phyloP scores from a whole-genome alignment of 2,888 invertebrate species.

The Phortica magna region DNA sequence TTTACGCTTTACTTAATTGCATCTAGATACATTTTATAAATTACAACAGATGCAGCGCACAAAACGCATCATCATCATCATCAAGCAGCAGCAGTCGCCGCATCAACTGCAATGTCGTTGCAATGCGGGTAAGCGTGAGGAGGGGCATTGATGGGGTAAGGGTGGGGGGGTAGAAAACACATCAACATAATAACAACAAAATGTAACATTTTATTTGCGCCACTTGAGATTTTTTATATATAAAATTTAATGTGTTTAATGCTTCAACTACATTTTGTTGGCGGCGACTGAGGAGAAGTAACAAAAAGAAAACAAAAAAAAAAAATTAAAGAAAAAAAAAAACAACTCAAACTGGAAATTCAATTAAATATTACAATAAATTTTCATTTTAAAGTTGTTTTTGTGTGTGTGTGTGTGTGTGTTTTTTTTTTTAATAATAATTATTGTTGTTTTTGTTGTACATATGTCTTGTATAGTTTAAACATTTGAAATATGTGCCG shows the following conservation, averaged over 20 bases:
- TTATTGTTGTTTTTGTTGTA: neutral
- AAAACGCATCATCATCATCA: constrained; percentile 35
- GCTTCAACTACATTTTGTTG: neutral
- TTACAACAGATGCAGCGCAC: constrained; percentile 58
- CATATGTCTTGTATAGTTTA: neutral
- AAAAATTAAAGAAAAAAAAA: neutral
- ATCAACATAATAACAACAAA: constrained; percentile 25
- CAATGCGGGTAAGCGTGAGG: neutral
- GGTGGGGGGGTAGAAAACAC: neutral
- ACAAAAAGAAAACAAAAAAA: neutral
- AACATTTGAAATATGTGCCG: neutral
- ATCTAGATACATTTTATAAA: constrained; percentile 72
- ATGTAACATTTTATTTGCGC: constrained; percentile 33
- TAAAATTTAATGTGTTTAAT: neutral
- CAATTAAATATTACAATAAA: constrained; percentile 72
- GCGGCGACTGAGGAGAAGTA: neutral
- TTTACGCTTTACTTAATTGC: constrained; percentile 73
- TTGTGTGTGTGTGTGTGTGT: constrained; percentile 40
- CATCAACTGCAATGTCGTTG: constrained; percentile 29
- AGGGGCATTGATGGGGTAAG: neutral
- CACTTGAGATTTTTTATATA: constrained; percentile 61
- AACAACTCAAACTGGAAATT: constrained; percentile 45
- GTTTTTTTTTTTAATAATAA: constrained; percentile 48
- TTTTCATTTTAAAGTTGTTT: constrained; percentile 43
- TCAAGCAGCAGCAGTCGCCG: constrained; percentile 41